Base-by-base conservation (phyloP, 2,888 invertebrate genomes). In the Tenodera sinensis region DNA sequence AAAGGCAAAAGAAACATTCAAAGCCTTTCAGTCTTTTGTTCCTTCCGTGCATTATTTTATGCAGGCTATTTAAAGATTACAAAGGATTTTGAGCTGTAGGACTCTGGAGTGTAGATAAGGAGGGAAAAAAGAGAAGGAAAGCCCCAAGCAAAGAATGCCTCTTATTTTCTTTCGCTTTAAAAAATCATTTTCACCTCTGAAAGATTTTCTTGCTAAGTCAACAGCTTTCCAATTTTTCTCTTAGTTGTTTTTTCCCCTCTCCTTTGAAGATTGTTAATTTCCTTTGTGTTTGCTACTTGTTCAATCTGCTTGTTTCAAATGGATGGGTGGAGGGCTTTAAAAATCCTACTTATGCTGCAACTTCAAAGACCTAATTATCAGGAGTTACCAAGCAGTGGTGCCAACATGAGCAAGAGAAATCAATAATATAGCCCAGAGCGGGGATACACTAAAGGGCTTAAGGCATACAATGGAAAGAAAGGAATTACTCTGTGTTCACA, bases 171-270 rank as follows among this genome's bases (percentile, higher is more conserved):
- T 28, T 86, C 47, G 27, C 71, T 81, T 87, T 87, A 30, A 87
- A 87, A 87, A 87, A 87, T 87, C 87, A 87, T 87, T 87, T 87
- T 87, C 87, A 87, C 87, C 87, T 87, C 87, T 87, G 27, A 87
- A 87, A 87, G 87, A 87, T 87, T 87, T 87, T 12, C 83, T 87
- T 27, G 25, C 83, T 83, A 87, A 87, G 83, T 87, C 87, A 87
- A 87, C 87, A 87, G n/a, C 87, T 71, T 71, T 71, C 71, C 9
- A 42, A 87, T 82, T 82, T 83, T 87, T 87, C 20, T 27, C 7
- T 34, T 81, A 25, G 28, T 30, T 28, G 28, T 12, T 83, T 83
- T 28, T 30, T 83, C n/a, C n/a, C 83, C 83, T 83, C 34, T 34
- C 25, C 30, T 30, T 84, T 84, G 6, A 82, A 34, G 87, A 87